These are phyloP conservation scores for Hylaea fasciaria DNA, from an alignment of 2,888 invertebrate genomes.

Conservation along the genomic window DNA sequence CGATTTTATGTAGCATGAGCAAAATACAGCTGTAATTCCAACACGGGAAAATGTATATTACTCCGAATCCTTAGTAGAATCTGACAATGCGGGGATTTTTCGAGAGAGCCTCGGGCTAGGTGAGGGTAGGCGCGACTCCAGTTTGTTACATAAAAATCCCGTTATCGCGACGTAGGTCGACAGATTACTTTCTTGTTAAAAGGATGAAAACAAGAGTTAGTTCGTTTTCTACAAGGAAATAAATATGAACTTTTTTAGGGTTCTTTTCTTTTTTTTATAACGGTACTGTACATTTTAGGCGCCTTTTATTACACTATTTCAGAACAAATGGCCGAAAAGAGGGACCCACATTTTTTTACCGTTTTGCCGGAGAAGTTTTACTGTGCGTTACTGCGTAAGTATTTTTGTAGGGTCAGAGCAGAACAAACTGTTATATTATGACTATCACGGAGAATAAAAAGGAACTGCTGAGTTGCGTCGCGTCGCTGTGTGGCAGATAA, in stretches of 20 bases:
- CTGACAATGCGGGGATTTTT: conserved; percentile 80
- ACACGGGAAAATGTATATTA: conserved; percentile 82
- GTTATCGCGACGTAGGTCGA: conserved; percentile 82
- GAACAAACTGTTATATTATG: conserved; percentile 37
- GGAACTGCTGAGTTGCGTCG: conserved; percentile 2
- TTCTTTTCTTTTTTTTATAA: conserved; percentile 59
- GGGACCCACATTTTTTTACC: conserved; percentile 45
- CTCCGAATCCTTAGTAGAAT: conserved; percentile 78
- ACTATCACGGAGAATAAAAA: conserved; percentile 11
- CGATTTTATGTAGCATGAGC: conserved; percentile 80
- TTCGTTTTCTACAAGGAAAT: conserved; percentile 76
- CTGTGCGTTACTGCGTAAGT: conserved; percentile 41
- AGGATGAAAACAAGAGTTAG: conserved; percentile 82
- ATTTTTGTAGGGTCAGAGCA: conserved; percentile 36
- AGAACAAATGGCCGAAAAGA: conserved; percentile 43
- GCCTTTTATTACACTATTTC: conserved; percentile 55
- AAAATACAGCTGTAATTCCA: conserved; percentile 80
- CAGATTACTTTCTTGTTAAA: conserved; percentile 85
- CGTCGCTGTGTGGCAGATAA: neutral
- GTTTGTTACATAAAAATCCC: conserved; percentile 84
- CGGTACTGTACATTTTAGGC: conserved; percentile 61
- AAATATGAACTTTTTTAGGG: conserved; percentile 73
- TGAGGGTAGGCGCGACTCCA: conserved; percentile 82
- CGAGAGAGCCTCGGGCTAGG: conserved; percentile 79
- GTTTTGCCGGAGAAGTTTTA: conserved; percentile 45